These are phyloP conservation scores for Cryptocephalus moraei DNA, from an alignment of 2,888 invertebrate species.

Conservation along the genomic window DNA sequence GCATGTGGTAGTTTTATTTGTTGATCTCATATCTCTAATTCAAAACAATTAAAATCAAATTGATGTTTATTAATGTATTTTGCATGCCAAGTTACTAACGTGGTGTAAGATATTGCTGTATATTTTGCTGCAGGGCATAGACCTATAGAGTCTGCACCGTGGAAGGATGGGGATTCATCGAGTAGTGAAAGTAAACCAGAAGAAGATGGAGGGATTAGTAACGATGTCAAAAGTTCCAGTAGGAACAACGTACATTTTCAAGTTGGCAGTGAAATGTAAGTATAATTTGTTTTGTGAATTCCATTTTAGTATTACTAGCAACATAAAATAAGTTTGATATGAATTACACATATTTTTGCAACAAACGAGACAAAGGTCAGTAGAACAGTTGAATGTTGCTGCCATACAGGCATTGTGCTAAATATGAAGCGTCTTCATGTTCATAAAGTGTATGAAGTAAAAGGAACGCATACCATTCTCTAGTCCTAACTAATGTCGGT, in stretches of 20 bases:
- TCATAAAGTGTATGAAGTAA: too few relatives aligned
- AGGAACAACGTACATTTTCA: constrained; percentile 36
- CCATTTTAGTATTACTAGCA: too few relatives aligned
- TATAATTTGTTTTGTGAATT: constrained; percentile 8
- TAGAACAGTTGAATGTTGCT: too few relatives aligned
- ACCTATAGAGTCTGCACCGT: constrained; percentile 14
- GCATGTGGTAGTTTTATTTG: too few relatives aligned
- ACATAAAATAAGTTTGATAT: not conserved
- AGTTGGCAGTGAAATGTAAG: constrained; percentile 41
- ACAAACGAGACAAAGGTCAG: too few relatives aligned
- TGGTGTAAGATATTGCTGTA: constrained; percentile 25
- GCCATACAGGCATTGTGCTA: too few relatives aligned
- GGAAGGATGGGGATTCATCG: constrained; percentile 46
- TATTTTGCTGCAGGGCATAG: constrained; percentile 28
- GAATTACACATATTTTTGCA: not conserved
- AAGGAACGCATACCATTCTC: too few relatives aligned
- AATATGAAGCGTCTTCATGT: too few relatives aligned
- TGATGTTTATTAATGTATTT: not conserved
- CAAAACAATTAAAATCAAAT: too few relatives aligned
- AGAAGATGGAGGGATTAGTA: constrained; percentile 20
- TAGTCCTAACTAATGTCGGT: too few relatives aligned
- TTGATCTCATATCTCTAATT: too few relatives aligned
- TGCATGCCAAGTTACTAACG: constrained; percentile 19
- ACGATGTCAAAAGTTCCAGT: constrained; percentile 13
- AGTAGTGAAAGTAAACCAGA: constrained; percentile 46